Evolutionary conservation across 2,113 vertebrate species (phyloP), one percentile per base, ranked within the genome.

Genomic region (Stercorarius parasiticus): DNA sequence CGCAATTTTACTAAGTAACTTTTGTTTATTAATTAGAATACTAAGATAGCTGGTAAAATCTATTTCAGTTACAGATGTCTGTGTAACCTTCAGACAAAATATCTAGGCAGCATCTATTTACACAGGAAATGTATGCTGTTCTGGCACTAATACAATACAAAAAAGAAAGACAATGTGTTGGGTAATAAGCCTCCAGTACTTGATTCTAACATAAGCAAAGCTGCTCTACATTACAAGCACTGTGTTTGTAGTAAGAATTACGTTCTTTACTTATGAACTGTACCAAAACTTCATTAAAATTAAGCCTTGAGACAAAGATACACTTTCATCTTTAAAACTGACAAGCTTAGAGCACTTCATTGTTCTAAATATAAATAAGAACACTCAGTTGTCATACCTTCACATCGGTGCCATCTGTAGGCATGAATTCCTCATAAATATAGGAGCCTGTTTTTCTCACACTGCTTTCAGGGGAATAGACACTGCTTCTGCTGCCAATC

Each of bases 341-440:
- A 58, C 56, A 81, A 84, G 56, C 16, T 82, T 70, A 25, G 43
- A 90, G 62, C 11, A 82, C 30, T 90, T 85, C 29, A 86, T 45
- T 87, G 42, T 73, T 96, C 69, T 85, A 90, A 93, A 95, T 62
- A 85, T 38, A 95, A 88, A 4, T 77, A 83, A 88, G 55, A 94
- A 84, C 0, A 1, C 0, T 1, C 30, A 74, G 65, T 47, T 90
- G 32, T 76, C 86, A 49, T 98, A 99, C 99, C 99, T 99, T 99
- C 52, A 99, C 99, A 93, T 99, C 99, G 62, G 99, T 99, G 72
- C 99, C 99, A 97, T 99, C 99, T 43, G 99, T 99, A 78, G 99
- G 99, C 99, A 99, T 99, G 95, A 99, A 99, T 85, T 99, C 99
- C 94, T 99, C 99, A 88, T 99, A 99, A 94, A 99, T 99, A 89